Evolutionary conservation across 2,113 vertebrate genomes (phyloP).

Genomic region (Halichoeres trimaculatus): DNA sequence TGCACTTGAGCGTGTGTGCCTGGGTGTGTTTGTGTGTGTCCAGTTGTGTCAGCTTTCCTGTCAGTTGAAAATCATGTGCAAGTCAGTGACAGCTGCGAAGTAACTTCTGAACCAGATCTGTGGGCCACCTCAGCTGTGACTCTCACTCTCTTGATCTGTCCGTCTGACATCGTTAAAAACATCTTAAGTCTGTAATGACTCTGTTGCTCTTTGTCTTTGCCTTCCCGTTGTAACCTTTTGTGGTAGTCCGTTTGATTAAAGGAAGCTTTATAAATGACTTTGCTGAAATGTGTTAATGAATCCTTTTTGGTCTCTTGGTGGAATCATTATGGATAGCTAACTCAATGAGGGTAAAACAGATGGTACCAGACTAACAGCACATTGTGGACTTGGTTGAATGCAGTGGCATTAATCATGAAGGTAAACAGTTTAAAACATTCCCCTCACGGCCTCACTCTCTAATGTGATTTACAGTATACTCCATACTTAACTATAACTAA

Average conservation of each 20-base stretch:
- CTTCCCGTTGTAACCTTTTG: background rate
- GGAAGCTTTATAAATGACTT: background rate
- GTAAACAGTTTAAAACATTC: too few relatives aligned
- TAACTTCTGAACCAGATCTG: constrained; percentile 36
- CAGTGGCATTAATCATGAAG: too few relatives aligned
- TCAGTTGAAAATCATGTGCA: constrained; percentile 41
- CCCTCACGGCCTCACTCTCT: too few relatives aligned
- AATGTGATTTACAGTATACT: too few relatives aligned
- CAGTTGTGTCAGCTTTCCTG: constrained; percentile 47
- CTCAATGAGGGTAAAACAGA: too few relatives aligned
- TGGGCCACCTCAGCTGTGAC: constrained; percentile 22
- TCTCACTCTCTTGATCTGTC: constrained; percentile 14
- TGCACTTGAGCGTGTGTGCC: constrained; percentile 1
- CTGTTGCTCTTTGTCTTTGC: background rate
- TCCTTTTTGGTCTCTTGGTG: too few relatives aligned
- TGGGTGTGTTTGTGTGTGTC: constrained; percentile 26
- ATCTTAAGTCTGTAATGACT: background rate
- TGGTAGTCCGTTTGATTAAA: background rate
- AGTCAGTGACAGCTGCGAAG: constrained; percentile 38
- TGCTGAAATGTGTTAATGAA: too few relatives aligned
- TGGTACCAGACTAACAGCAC: too few relatives aligned
- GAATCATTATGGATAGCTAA: too few relatives aligned
- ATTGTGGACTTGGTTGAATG: too few relatives aligned
- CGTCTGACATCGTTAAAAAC: constrained; percentile 17
- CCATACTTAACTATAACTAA: too few relatives aligned